These are phyloP conservation scores for Poeciliopsis occidentalis DNA, from an alignment of 2,113 vertebrate genomes.

Conservation along the genomic window DNA sequence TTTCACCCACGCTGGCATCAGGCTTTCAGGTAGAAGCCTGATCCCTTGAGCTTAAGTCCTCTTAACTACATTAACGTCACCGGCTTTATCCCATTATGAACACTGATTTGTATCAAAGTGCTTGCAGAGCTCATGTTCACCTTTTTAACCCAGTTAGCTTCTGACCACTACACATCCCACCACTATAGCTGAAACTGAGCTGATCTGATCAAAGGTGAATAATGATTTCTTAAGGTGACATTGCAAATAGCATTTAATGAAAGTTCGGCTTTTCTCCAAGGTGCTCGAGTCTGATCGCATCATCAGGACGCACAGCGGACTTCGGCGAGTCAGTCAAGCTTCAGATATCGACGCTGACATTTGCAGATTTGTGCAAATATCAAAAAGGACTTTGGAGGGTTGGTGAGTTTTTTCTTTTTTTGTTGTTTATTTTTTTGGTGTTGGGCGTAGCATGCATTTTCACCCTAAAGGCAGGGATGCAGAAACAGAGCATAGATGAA, in stretches of 20 bases:
- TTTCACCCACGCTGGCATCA: neutral
- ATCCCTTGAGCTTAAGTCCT: neutral
- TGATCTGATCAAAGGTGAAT: constrained; percentile 22
- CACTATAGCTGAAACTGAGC: constrained; percentile 2
- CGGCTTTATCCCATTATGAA: neutral
- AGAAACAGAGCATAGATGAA: constrained; percentile 74
- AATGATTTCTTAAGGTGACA: constrained; percentile 23
- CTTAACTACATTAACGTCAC: neutral
- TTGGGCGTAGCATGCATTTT: constrained; percentile 68
- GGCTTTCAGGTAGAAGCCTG: neutral
- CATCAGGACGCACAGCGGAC: constrained; percentile 15
- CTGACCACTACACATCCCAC: neutral
- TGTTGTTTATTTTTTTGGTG: constrained; percentile 43
- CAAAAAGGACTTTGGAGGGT: constrained; percentile 58
- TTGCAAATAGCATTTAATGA: constrained; percentile 3
- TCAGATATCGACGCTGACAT: constrained; percentile 59
- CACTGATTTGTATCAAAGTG: neutral
- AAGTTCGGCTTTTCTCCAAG: constrained; percentile 4
- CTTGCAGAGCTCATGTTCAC: neutral
- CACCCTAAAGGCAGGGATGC: constrained; percentile 70
- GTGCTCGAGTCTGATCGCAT: constrained; percentile 5
- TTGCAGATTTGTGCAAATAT: constrained; percentile 66
- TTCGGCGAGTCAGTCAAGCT: constrained; percentile 41
- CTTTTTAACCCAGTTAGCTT: constrained; percentile 22
- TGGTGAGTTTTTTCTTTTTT: constrained; percentile 6